These are phyloP conservation scores for Philereme vetulata DNA, from an alignment of 2,888 invertebrate species.

Conservation along the genomic window DNA sequence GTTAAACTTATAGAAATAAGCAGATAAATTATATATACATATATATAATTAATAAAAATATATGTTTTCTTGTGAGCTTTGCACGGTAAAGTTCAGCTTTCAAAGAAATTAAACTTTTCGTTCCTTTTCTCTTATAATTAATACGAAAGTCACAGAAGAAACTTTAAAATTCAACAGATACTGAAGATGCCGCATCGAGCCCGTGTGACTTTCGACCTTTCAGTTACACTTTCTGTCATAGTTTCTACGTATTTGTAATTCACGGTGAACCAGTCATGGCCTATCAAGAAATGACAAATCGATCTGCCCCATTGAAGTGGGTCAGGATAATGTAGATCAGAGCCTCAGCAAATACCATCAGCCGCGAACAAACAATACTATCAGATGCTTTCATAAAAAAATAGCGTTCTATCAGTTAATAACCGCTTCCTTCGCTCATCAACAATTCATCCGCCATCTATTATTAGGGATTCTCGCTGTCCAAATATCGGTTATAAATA, in stretches of 20 bases:
- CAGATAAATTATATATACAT: too few relatives aligned
- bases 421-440: constrained; percentile 33
- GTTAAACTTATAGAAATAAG: background rate
- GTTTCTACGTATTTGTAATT: constrained; percentile 19
- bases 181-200: constrained; percentile 21
- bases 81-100: background rate
- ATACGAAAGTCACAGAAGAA: background rate
- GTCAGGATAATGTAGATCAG: constrained; percentile 44
- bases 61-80: background rate
- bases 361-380: constrained; percentile 11
- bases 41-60: background rate
- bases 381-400: constrained; percentile 18
- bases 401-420: constrained; percentile 30
- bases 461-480: constrained; percentile 48
- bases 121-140: too few relatives aligned
- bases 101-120: too few relatives aligned
- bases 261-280: constrained; percentile 21
- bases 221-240: constrained; percentile 12
- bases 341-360: constrained; percentile 3
- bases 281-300: constrained; percentile 16
- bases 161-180: constrained; percentile 30
- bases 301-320: constrained; percentile 38
- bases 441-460: constrained; percentile 50
- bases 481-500: constrained; percentile 62
- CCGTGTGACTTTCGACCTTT: constrained; percentile 39